A percentile compares a stretch with the other conserved stretches of the same genome.
These are phyloP conservation scores for Phyllotreta cruciferae DNA, from an alignment of 2,888 invertebrate genomes.

Conservation along the genomic window DNA sequence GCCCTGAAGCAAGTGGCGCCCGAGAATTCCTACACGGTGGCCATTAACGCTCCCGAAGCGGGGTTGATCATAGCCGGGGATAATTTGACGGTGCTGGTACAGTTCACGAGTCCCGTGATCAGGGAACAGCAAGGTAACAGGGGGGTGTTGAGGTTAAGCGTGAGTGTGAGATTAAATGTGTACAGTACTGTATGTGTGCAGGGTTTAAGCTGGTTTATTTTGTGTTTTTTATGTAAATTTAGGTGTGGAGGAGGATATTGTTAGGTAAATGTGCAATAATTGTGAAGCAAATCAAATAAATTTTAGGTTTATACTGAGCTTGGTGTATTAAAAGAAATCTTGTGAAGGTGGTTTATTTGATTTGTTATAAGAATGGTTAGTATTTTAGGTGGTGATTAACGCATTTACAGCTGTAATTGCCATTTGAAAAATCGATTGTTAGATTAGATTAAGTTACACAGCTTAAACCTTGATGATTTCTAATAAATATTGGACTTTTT, in stretches of 20 bases:
- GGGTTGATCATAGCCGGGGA: constrained; percentile 83
- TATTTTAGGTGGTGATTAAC: not conserved
- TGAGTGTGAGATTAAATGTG: constrained; percentile 40
- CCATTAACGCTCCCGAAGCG: constrained; percentile 83
- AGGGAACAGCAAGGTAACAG: constrained; percentile 77
- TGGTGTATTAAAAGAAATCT: too few relatives aligned
- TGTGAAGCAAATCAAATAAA: too few relatives aligned
- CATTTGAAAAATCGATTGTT: not conserved
- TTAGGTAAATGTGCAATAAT: too few relatives aligned
- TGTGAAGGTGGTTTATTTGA: not conserved
- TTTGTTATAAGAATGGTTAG: not conserved
- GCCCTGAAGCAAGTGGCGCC: constrained; percentile 76
- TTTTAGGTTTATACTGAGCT: too few relatives aligned
- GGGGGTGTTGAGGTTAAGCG: constrained; percentile 34
- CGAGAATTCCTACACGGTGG: constrained; percentile 83
- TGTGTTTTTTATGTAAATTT: constrained; percentile 43
- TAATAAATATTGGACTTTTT: constrained; percentile 61
- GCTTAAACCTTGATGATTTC: constrained; percentile 59
- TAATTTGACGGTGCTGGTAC: constrained; percentile 84
- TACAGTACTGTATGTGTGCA: constrained; percentile 53
- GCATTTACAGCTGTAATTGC: not conserved
- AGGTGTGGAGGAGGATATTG: not conserved
- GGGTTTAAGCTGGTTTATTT: constrained; percentile 58
- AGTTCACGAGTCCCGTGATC: constrained; percentile 92
- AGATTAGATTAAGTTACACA: constrained; percentile 40